Conservation (phyloP, 2,113 vertebrate species). For the Brienomyrus brachyistius region DNA sequence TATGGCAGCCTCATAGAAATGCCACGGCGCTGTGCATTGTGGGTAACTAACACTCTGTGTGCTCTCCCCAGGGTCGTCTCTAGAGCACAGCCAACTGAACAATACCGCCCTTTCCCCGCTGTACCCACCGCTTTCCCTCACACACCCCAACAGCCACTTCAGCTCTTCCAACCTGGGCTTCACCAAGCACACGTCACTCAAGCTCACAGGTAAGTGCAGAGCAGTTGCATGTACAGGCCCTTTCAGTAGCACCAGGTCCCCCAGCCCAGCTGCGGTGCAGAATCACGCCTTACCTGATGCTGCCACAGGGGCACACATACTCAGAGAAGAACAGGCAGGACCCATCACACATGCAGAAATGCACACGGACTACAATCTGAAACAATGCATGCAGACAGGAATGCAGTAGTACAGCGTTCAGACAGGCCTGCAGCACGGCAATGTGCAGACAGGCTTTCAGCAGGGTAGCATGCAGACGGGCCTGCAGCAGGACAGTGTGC, state of each 20-base stretch:
- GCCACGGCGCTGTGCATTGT: background rate
- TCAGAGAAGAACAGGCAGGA: background rate
- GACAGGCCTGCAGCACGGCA: background rate
- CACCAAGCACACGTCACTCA: constrained; percentile 65
- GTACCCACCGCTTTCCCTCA: constrained; percentile 59
- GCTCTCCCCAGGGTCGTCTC: background rate
- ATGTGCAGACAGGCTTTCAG: too few relatives aligned
- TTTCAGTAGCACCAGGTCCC: background rate
- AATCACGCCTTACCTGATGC: background rate
- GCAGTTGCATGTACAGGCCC: background rate
- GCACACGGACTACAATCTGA: background rate
- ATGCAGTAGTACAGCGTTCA: background rate
- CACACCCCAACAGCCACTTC: constrained; percentile 67
- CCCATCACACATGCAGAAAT: background rate
- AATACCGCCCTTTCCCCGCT: constrained; percentile 57
- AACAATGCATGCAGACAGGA: background rate
- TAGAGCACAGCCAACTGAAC: constrained; percentile 65
- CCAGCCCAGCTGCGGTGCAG: background rate
- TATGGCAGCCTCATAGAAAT: background rate
- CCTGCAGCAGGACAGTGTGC: background rate
- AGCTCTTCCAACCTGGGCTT: constrained; percentile 49
- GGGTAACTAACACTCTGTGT: background rate
- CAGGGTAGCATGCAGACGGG: too few relatives aligned
- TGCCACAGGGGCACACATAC: background rate
- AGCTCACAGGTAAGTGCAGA: constrained; percentile 55